These are phyloP conservation scores for Eupithecia inturbata DNA, from an alignment of 2,888 invertebrate genomes.

Conservation along the genomic window DNA sequence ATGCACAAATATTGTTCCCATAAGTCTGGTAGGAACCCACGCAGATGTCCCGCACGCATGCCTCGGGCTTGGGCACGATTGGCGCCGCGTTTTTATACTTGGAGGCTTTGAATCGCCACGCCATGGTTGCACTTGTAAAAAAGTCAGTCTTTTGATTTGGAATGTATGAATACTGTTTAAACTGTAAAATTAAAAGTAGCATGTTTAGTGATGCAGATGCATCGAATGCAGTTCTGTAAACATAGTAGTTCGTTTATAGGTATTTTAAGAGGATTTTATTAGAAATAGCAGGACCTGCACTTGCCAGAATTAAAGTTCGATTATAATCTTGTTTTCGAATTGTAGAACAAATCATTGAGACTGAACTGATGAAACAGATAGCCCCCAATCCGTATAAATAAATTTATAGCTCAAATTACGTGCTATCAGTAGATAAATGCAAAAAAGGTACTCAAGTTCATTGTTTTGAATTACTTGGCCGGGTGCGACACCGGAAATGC, in stretches of 20 bases:
- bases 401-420: conserved; percentile 12
- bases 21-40: conserved; percentile 97
- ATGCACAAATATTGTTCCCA: conserved; percentile 97
- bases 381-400: conserved; percentile 3
- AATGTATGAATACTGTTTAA: conserved; percentile 64
- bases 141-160: conserved; percentile 78
- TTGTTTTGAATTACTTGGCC: conserved; percentile 81
- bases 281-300: conserved; percentile 6
- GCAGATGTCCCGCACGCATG: conserved; percentile 93
- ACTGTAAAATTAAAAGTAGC: conserved; percentile 55
- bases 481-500: conserved; percentile 74
- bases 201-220: background rate
- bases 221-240: background rate
- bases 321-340: background rate
- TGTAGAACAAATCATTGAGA: conserved; percentile 8
- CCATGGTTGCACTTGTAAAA: conserved; percentile 85
- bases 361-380: conserved; percentile 6
- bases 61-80: conserved; percentile 97
- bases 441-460: conserved; percentile 62
- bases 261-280: background rate
- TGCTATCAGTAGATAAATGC: conserved; percentile 47
- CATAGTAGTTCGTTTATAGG: background rate
- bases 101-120: conserved; percentile 98
- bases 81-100: conserved; percentile 99
- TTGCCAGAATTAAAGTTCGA: background rate